A percentile compares a stretch with the other conserved stretches of the same genome.
phyloP scores from a whole-genome alignment of 1,140 invertebrate genomes.

The Lerema accius region DNA sequence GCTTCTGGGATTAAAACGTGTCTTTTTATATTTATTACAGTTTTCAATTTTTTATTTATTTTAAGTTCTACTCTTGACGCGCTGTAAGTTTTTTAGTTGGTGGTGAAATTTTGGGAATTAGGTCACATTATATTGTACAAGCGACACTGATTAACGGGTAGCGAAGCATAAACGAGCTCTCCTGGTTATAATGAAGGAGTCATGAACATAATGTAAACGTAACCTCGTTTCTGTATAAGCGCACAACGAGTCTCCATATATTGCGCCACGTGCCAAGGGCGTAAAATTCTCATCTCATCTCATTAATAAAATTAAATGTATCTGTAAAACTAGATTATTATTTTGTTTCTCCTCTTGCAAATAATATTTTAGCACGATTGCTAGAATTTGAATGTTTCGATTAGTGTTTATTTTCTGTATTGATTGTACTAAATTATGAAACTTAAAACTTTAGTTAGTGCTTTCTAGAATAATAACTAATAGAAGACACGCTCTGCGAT shows the following conservation, averaged over 20 bases:
- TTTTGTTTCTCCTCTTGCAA: background rate
- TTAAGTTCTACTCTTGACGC: background rate
- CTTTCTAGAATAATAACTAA: no score
- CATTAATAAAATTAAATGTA: slow-evolving; percentile 41
- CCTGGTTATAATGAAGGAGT: slow-evolving; percentile 52
- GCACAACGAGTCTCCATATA: slow-evolving; percentile 54
- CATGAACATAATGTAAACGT: slow-evolving; percentile 55
- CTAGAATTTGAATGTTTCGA: no score
- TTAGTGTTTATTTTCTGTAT: no score
- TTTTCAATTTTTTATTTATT: no score
- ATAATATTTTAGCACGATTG: background rate
- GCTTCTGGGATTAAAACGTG: background rate
- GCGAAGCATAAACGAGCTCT: slow-evolving; percentile 35
- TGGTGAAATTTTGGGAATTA: slow-evolving; percentile 11
- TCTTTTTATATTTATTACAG: no score
- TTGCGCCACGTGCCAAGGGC: slow-evolving; percentile 52
- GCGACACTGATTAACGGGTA: slow-evolving; percentile 38
- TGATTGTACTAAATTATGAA: no score
- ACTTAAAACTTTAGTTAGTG: no score
- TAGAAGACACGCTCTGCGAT: no score
- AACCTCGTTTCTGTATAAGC: slow-evolving; percentile 65
- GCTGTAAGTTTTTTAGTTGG: background rate
- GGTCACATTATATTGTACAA: slow-evolving; percentile 17
- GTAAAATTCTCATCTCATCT: slow-evolving; percentile 52
- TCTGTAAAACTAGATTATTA: slow-evolving; percentile 12